These are phyloP conservation scores for Lasioglossum morio DNA, from an alignment of 2,888 invertebrate species.

Conservation along the genomic window DNA sequence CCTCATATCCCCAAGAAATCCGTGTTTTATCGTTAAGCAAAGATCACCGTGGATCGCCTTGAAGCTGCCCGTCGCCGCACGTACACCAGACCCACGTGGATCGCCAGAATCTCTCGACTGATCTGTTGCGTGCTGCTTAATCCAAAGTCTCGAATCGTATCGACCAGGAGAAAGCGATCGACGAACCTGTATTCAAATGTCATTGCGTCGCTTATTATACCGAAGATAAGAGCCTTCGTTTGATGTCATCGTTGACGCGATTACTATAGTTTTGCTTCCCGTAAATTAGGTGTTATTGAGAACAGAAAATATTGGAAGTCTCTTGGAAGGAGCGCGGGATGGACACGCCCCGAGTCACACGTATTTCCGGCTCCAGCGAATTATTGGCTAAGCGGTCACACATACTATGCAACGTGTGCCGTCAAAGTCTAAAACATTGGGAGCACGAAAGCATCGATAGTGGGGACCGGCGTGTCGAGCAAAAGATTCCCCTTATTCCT, in stretches of 20 bases:
- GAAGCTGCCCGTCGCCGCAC: not conserved
- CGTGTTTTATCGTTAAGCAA: constrained; percentile 35
- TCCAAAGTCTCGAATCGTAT: not conserved
- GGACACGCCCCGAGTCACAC: too few species aligned
- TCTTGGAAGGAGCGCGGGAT: too few species aligned
- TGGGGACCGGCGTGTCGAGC: too few species aligned
- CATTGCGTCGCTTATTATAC: not conserved
- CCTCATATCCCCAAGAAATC: constrained; percentile 22
- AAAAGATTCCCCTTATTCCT: too few species aligned
- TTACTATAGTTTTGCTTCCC: not conserved
- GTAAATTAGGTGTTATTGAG: not conserved
- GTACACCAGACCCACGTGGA: not conserved
- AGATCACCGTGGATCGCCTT: constrained; percentile 37
- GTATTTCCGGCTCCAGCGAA: too few species aligned
- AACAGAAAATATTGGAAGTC: too few species aligned
- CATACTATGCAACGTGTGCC: too few species aligned
- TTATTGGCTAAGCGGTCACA: too few species aligned
- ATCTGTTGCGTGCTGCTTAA: constrained; percentile 17
- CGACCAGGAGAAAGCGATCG: constrained; percentile 27
- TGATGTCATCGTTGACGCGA: not conserved
- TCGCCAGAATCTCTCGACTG: constrained; percentile 1
- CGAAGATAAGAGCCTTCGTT: not conserved
- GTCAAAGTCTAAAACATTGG: too few species aligned
- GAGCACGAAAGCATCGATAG: too few species aligned
- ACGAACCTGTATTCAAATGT: not conserved